Evolutionary conservation across 2,797 vertebrate genomes (phyloP), one percentile per base, ranked within the genome.

Genomic region (Prionace glauca): DNA sequence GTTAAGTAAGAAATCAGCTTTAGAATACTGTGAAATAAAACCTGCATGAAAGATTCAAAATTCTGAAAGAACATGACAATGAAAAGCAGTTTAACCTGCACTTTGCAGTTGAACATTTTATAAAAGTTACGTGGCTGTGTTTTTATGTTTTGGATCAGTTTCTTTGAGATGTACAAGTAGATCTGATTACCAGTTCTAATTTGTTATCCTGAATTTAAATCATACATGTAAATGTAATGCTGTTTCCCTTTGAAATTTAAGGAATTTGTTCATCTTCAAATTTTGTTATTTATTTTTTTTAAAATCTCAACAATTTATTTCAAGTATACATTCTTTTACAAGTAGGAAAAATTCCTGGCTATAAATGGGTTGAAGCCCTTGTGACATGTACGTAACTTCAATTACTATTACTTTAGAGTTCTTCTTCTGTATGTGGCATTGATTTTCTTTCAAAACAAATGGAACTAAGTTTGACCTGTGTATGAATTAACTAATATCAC

Each of bases 271-370:
- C 12, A 14, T 56, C 50, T 45, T 90, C 9, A 24, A 24, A 26
- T 56, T 88, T 56, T 60, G 29, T 60, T 60, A 56, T 88, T 60
- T 88, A 32, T 11, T 11, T 65, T 65, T 65, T 65, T 65, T 26
- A 60, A 60, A 60, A 60, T 29, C 41, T 88, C 86, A 87, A 11
- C 29, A 60, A 62, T 62, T 90, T 90, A 90, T 90, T 90, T 50
- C 87, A 90, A 81, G 10, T 88, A 14, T 88, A 12, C 86, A 36
- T 92, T 67, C 60, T 92, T 92, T 92, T 65, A 67, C 60, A 92
- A 69, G 32, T 94, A 94, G n/a, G 65, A 94, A 94, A 69, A 94
- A 36, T 71, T 20, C 36, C 67, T 94, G 92, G 92, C 36, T 94
- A 45, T 94, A 71, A 71, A 71, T 69, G 62, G 65, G 65, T 71